Evolutionary conservation across 1,140 invertebrate genomes (phyloP).

Genomic region (Drosophila sucinea): DNA sequence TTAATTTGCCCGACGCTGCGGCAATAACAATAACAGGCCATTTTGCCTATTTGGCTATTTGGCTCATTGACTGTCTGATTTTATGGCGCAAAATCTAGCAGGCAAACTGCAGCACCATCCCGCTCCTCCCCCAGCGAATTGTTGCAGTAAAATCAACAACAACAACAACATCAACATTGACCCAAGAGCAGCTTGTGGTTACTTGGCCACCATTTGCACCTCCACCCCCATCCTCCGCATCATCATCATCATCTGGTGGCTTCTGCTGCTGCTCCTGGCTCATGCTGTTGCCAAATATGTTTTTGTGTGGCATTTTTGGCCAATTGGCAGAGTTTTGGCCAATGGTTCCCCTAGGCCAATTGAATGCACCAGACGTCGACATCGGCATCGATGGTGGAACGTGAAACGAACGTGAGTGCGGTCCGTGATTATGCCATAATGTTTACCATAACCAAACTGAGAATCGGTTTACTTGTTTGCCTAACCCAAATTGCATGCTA

Average conservation of each 20-base stretch:
- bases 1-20: slow-evolving; percentile 67
- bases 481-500: slow-evolving; percentile 76
- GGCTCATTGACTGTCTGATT: slow-evolving; percentile 78
- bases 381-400: slow-evolving; percentile 12
- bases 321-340: slow-evolving; percentile 62
- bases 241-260: slow-evolving; percentile 11
- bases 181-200: slow-evolving; percentile 59
- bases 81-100: slow-evolving; percentile 48
- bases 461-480: slow-evolving; percentile 61
- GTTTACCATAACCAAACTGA: slow-evolving; percentile 52
- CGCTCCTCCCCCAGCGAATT: slow-evolving; percentile 50
- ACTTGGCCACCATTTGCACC: not conserved
- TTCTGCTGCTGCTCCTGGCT: slow-evolving; percentile 14
- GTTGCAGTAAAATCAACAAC: slow-evolving; percentile 10
- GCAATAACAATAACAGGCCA: slow-evolving; percentile 73
- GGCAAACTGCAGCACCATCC: slow-evolving; percentile 9
- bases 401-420: slow-evolving; percentile 28
- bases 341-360: slow-evolving; percentile 53
- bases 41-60: slow-evolving; percentile 70
- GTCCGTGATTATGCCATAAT: slow-evolving; percentile 72
- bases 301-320: slow-evolving; percentile 79
- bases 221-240: not conserved
- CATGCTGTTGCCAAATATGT: slow-evolving; percentile 69
- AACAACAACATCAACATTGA: slow-evolving; percentile 65
- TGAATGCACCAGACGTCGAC: slow-evolving; percentile 61